Percentiles rank a stretch among this genome's conserved stretches.
Conservation (phyloP, 2,113 vertebrate genomes). For the Gadus chalcogrammus region DNA sequence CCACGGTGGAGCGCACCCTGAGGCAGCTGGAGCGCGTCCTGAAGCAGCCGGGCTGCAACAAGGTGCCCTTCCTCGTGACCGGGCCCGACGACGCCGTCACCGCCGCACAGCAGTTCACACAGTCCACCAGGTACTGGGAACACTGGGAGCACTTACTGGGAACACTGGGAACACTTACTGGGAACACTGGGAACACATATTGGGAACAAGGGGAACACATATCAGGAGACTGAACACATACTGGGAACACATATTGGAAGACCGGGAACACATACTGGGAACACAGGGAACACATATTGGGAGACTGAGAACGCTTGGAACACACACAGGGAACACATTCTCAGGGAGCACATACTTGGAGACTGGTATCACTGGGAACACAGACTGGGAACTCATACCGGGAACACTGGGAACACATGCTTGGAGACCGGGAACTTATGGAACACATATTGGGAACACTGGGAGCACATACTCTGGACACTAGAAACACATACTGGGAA, state of each 20-base stretch:
- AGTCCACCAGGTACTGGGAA: slow-evolving; percentile 80
- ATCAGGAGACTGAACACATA: not conserved
- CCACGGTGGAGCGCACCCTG: slow-evolving; percentile 87
- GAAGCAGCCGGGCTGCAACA: slow-evolving; percentile 95
- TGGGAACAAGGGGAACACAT: not conserved
- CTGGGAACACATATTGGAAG: not conserved
- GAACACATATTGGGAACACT: not conserved
- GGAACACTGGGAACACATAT: not conserved
- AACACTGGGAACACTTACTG: not conserved
- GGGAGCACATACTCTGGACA: not conserved
- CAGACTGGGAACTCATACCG: not conserved
- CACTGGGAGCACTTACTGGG: not conserved
- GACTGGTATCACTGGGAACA: too few species aligned
- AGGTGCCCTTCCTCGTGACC: slow-evolving; percentile 85
- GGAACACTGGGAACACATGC: too few species aligned
- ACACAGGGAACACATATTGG: not conserved
- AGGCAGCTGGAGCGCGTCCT: slow-evolving; percentile 90
- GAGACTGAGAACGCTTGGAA: not conserved
- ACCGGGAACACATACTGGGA: not conserved
- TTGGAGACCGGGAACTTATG: not conserved
- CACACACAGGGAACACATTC: not conserved
- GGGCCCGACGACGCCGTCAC: slow-evolving; percentile 89
- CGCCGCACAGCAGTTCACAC: slow-evolving; percentile 92
- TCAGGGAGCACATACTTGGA: too few species aligned
- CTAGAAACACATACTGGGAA: not conserved